phyloP scores from a whole-genome alignment of 2,797 vertebrate species.

The Myotis pilosus region DNA sequence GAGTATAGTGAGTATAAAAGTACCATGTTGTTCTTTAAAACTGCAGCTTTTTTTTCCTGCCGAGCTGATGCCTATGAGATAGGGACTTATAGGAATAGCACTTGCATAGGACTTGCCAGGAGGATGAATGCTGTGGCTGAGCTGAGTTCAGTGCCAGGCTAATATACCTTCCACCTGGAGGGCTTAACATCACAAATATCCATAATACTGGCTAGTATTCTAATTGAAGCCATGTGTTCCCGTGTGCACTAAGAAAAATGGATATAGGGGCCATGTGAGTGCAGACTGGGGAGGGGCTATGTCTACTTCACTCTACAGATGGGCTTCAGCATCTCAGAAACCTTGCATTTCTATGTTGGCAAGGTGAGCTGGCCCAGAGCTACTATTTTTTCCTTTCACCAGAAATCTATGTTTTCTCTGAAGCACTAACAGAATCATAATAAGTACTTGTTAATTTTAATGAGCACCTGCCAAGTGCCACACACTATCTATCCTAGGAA shows the following conservation, averaged over 20 bases:
- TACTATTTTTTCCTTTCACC: constrained; percentile 33
- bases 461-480: neutral
- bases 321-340: neutral
- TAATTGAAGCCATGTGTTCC: neutral
- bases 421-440: neutral
- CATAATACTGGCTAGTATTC: neutral
- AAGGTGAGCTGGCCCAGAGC: neutral
- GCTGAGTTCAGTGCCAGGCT: neutral
- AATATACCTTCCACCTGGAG: neutral
- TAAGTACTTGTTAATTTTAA: neutral
- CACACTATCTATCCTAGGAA: neutral
- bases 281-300: neutral
- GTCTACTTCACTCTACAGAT: constrained; percentile 23
- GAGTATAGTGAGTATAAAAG: neutral
- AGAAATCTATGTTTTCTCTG: constrained; percentile 8
- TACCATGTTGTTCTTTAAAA: constrained; percentile 1
- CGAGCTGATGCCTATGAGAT: neutral
- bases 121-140: neutral
- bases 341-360: neutral
- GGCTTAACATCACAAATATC: neutral
- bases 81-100: neutral
- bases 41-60: neutral
- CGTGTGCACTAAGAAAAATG: neutral
- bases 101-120: neutral
- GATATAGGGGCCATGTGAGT: neutral